Evolutionary conservation across 2,888 invertebrate species (phyloP).

Genomic region (Esperia sulphurella): DNA sequence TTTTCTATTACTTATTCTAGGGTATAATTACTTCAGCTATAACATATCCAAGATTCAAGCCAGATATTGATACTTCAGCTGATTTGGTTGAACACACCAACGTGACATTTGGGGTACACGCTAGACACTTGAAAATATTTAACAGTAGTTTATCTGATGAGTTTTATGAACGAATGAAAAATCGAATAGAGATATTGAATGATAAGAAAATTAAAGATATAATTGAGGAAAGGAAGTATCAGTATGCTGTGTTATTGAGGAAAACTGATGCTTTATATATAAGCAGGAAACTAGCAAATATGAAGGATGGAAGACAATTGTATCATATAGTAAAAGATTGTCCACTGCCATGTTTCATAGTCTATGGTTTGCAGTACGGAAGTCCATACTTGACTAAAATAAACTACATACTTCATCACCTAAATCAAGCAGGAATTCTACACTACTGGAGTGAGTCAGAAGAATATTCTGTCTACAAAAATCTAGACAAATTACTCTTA

Average conservation of each 20-base stretch:
- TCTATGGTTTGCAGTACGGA: slow-evolving; percentile 78
- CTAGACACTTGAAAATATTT: slow-evolving; percentile 47
- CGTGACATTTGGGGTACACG: slow-evolving; percentile 56
- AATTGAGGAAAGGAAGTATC: slow-evolving; percentile 55
- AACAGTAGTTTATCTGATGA: slow-evolving; percentile 44
- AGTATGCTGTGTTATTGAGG: slow-evolving; percentile 71
- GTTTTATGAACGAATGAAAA: slow-evolving; percentile 32
- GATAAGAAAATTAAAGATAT: slow-evolving; percentile 54
- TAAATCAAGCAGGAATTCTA: slow-evolving; percentile 74
- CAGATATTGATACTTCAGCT: slow-evolving; percentile 43
- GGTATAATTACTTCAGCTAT: slow-evolving; percentile 65
- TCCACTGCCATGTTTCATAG: slow-evolving; percentile 76
- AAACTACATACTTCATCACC: slow-evolving; percentile 58
- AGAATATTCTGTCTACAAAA: slow-evolving; percentile 36
- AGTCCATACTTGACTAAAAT: slow-evolving; percentile 75
- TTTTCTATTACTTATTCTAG: slow-evolving; percentile 38
- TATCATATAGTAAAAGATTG: slow-evolving; percentile 72
- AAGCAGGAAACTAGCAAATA: slow-evolving; percentile 42
- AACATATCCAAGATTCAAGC: slow-evolving; percentile 54
- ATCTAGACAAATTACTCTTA: slow-evolving; percentile 22
- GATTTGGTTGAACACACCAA: slow-evolving; percentile 41
- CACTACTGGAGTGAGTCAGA: slow-evolving; percentile 56
- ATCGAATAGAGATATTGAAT: slow-evolving; percentile 50
- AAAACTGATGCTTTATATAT: slow-evolving; percentile 58
- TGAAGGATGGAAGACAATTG: slow-evolving; percentile 57